phyloP scores from a whole-genome alignment of 2,113 vertebrate species.

The Leucosticte australis region DNA sequence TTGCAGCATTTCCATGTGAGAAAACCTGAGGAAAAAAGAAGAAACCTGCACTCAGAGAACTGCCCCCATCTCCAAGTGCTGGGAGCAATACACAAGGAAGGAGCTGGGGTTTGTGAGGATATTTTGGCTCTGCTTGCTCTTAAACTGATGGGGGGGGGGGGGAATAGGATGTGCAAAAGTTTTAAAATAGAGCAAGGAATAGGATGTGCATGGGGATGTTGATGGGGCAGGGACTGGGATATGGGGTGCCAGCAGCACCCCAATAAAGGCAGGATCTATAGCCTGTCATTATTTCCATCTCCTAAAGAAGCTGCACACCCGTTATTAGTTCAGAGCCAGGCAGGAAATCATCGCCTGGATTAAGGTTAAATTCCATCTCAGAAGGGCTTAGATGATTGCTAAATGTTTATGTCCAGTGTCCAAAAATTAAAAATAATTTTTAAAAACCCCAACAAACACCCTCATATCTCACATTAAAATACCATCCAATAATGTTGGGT shows the following conservation, averaged over 20 bases:
- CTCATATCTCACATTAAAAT: background rate
- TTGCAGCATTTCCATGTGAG: background rate
- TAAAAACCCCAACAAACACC: background rate
- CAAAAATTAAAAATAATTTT: background rate
- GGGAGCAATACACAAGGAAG: background rate
- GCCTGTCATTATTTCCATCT: constrained; percentile 53
- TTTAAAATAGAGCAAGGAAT: background rate
- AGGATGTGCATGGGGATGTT: background rate
- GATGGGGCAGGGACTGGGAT: background rate
- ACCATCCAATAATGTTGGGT: background rate
- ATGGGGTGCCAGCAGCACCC: background rate
- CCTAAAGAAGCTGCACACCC: constrained; percentile 53
- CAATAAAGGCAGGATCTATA: constrained; percentile 29
- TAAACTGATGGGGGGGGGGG: background rate
- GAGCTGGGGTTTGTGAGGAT: background rate
- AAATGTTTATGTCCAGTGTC: constrained; percentile 40
- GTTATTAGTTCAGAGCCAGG: constrained; percentile 13
- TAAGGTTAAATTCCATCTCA: constrained; percentile 66
- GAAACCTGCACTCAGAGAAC: background rate
- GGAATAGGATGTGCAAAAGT: background rate
- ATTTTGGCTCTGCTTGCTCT: background rate
- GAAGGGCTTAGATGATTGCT: constrained; percentile 46
- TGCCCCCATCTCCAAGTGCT: background rate
- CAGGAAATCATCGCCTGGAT: constrained; percentile 61
- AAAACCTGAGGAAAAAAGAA: background rate